Conservation (phyloP, 92 coral and sea anemone species). For the Desmophyllum pertusum region DNA sequence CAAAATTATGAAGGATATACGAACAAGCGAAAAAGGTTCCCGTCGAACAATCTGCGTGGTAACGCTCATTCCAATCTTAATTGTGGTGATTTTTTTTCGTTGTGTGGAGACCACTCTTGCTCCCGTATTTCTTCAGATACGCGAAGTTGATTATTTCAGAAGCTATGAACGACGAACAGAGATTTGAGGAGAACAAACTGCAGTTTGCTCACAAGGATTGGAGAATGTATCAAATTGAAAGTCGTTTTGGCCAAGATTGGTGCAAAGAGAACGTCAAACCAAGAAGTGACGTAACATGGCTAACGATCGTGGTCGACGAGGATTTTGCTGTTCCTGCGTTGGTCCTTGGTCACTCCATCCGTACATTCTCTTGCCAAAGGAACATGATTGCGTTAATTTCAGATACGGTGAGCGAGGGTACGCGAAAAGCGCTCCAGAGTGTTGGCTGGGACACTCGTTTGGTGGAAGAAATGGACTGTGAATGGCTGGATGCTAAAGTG, state of each 20-base stretch:
- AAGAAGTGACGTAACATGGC: conserved; percentile 65
- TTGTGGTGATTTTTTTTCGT: background rate
- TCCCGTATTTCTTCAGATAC: conserved; percentile 38
- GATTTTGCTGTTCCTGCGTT: conserved; percentile 72
- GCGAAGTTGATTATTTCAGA: no score
- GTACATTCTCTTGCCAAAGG: conserved; percentile 70
- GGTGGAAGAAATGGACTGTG: conserved; percentile 86
- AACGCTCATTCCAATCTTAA: background rate
- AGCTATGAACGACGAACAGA: no score
- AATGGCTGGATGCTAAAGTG: conserved; percentile 80
- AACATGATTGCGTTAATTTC: conserved; percentile 87
- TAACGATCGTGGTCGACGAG: conserved; percentile 79
- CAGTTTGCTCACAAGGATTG: no score
- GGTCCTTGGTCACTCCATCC: conserved; percentile 70
- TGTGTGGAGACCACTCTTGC: conserved; percentile 46
- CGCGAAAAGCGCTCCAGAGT: conserved; percentile 67
- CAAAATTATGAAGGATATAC: no score
- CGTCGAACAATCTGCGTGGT: background rate
- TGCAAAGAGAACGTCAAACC: conserved; percentile 53
- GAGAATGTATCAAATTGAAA: conserved; percentile 67
- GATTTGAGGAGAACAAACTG: no score
- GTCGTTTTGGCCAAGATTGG: conserved; percentile 60
- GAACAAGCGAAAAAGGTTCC: background rate
- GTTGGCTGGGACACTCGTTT: conserved; percentile 77
- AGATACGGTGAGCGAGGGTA: conserved; percentile 62